Percentiles rank a stretch among this genome's conserved stretches.
phyloP scores from a whole-genome alignment of 2,888 invertebrate genomes.

The Ochropleura leucogaster region DNA sequence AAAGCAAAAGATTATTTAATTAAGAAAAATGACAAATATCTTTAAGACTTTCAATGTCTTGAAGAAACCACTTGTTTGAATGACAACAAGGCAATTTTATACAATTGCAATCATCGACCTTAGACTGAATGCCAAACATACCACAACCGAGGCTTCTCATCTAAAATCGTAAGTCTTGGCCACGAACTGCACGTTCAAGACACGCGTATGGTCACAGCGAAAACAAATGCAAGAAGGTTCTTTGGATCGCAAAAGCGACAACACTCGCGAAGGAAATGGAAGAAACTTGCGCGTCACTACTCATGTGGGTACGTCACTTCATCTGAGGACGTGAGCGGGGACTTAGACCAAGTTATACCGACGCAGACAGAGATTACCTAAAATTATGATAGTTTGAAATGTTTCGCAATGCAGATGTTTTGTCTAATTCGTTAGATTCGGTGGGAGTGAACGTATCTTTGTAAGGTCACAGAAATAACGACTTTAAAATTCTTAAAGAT shows the following conservation, averaged over 20 bases:
- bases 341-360: neutral
- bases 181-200: neutral
- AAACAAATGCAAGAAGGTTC: neutral
- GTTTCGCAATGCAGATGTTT: constrained; percentile 17
- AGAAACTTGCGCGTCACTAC: neutral
- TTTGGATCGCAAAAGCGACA: neutral
- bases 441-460: constrained; percentile 21
- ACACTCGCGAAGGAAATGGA: neutral
- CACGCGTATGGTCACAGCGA: neutral
- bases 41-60: neutral
- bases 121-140: constrained; percentile 33
- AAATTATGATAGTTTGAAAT: constrained; percentile 23
- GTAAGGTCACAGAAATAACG: constrained; percentile 14
- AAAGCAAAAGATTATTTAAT: neutral
- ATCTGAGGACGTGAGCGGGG: neutral
- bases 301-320: neutral
- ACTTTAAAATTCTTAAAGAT: neutral
- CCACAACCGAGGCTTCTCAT: constrained; percentile 17
- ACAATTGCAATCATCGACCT: constrained; percentile 24
- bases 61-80: neutral
- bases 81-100: neutral
- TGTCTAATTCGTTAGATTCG: neutral
- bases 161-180: neutral
- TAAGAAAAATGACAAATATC: neutral
- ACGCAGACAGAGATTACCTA: constrained; percentile 39